A percentile compares a stretch with the other conserved stretches of the same genome.
Evolutionary conservation across 2,113 vertebrate species (phyloP).

Genomic region (Larimichthys crocea): DNA sequence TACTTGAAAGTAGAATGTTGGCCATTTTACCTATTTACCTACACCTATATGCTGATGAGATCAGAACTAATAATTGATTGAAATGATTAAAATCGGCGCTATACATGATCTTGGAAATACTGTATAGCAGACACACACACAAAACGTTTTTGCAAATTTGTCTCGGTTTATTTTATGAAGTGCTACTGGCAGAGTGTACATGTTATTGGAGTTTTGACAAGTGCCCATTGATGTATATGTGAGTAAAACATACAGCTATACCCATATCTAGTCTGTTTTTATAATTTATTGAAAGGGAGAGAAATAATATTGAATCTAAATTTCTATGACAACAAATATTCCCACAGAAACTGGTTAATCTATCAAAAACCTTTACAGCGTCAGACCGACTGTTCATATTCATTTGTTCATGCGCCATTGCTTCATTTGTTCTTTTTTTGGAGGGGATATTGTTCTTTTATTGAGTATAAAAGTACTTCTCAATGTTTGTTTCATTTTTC

Average conservation of each 20-base stretch:
- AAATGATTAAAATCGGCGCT: slow-evolving; percentile 2
- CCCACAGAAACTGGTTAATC: background rate
- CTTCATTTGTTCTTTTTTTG: background rate
- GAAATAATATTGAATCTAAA: background rate
- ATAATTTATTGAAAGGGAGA: background rate
- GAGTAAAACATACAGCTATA: slow-evolving; percentile 40
- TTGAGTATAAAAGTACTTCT: slow-evolving; percentile 19
- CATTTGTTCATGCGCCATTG: background rate
- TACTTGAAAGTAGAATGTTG: slow-evolving; percentile 26
- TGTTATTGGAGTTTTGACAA: slow-evolving; percentile 36
- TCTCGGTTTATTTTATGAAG: slow-evolving; percentile 37
- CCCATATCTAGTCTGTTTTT: slow-evolving; percentile 21
- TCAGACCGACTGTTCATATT: background rate
- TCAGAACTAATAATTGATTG: background rate
- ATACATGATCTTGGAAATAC: slow-evolving; percentile 20
- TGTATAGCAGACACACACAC: background rate
- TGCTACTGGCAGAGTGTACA: slow-evolving; percentile 30
- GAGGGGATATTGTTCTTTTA: background rate
- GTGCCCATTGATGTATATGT: slow-evolving; percentile 46
- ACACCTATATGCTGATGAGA: background rate
- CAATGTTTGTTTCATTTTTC: slow-evolving; percentile 6
- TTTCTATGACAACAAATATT: background rate
- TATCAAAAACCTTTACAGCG: background rate
- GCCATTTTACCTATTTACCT: background rate
- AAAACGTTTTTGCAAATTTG: slow-evolving; percentile 9